phyloP scores from a whole-genome alignment of 1,140 invertebrate genomes.

The Agrypnia vestita region DNA sequence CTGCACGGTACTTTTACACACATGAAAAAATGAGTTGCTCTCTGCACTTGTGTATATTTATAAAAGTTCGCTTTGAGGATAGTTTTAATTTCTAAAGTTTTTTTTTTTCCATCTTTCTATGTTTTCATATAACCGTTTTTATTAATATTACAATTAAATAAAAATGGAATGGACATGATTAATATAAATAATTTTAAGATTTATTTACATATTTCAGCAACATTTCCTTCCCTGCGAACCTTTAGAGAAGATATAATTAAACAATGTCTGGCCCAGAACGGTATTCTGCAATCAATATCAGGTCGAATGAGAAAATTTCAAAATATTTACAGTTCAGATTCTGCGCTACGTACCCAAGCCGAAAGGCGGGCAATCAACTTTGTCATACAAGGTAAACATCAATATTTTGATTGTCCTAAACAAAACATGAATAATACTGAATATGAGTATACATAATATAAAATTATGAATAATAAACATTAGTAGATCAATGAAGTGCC shows the following conservation, averaged over 20 bases:
- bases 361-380: slow-evolving; percentile 77
- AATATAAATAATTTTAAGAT: too few species aligned
- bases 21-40: too few species aligned
- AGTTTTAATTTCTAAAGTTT: too few species aligned
- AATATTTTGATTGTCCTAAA: too few species aligned
- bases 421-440: background rate
- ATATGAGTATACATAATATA: background rate
- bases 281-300: slow-evolving; percentile 70
- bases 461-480: background rate
- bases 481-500: too few species aligned
- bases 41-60: too few species aligned
- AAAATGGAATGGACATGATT: too few species aligned
- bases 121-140: too few species aligned
- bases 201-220: slow-evolving; percentile 63
- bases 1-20: too few species aligned
- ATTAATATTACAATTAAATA: too few species aligned
- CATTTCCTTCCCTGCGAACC: slow-evolving; percentile 71
- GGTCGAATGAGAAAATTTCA: slow-evolving; percentile 70
- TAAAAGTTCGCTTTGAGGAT: too few species aligned
- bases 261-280: slow-evolving; percentile 64
- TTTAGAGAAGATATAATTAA: slow-evolving; percentile 69
- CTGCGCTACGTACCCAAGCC: slow-evolving; percentile 67
- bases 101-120: too few species aligned
- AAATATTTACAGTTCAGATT: slow-evolving; percentile 66
- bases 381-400: slow-evolving; percentile 73